phyloP scores from a whole-genome alignment of 2,113 vertebrate species.

The Vidua macroura region DNA sequence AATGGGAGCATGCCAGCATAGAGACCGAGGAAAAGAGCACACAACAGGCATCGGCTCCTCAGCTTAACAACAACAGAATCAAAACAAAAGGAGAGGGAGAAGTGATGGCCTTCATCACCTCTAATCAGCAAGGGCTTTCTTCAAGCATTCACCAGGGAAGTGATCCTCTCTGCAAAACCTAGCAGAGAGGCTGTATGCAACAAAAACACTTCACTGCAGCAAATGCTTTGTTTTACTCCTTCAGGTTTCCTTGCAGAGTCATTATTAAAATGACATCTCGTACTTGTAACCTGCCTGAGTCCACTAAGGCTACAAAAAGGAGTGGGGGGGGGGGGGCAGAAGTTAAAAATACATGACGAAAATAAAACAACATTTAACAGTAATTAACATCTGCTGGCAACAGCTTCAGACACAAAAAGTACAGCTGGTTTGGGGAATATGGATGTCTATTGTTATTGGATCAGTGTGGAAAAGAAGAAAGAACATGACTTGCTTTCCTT shows the following conservation, averaged over 20 bases:
- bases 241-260: neutral
- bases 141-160: neutral
- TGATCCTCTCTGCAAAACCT: neutral
- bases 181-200: neutral
- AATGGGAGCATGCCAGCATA: neutral
- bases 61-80: conserved; percentile 2
- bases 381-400: neutral
- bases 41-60: neutral
- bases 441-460: neutral
- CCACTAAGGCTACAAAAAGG: neutral
- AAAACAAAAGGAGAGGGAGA: conserved; percentile 5
- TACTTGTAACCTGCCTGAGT: neutral
- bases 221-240: neutral
- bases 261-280: neutral
- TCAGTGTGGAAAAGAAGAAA: neutral
- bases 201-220: neutral
- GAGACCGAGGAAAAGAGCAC: neutral
- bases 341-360: neutral
- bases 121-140: conserved; percentile 17
- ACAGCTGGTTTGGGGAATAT: neutral
- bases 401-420: neutral
- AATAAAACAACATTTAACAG: neutral
- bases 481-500: neutral
- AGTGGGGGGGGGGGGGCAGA: too few species aligned
- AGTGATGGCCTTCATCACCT: neutral